Base-by-base conservation (phyloP, 2,888 invertebrate species). In the Cerastis leucographa region DNA sequence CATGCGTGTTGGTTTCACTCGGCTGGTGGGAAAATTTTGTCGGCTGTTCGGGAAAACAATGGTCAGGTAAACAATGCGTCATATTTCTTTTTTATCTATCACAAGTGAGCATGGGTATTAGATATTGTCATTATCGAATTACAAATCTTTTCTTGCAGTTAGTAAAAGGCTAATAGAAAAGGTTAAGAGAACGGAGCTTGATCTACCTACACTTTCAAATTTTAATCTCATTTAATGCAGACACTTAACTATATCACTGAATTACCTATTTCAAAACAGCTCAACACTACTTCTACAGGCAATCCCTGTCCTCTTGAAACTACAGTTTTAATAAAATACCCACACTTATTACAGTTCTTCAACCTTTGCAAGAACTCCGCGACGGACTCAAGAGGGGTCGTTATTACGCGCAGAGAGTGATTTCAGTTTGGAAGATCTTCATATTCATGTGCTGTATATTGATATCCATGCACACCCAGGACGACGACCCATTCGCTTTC, bases 21-120 rank as follows among this genome's bases (percentile, higher is more conserved):
- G 98, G 98, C 40, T 99, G 98, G 98, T 99, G 98, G 98, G 98
- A 98, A 92, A 99, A 98, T 93, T 99, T 97, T 92, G 97, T 98
- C 9, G 97, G 97, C 40, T 87, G 90, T 56, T 88, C 90, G 1
- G 93, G 93, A 74, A 93, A 88, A 74, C 85, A 93, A 74, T 91
- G 92, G 64, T 91, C 94, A 89, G 90, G 96, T 95, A 90, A 84
- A 80, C 25, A 68, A 78, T 70, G 64, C 5, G 22, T 62, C 19
- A 6, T 35, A 35, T 46, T 17, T 66, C 62, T 62, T 35, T 40
- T 62, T 72, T 17, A 64, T 54, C 42, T 74, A 19, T 42, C 14
- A n/a, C 44, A 25, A 66, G 44, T 69, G 40, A 29, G 22, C n/a
- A 42, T 51, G 22, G 25, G 40, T 59, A 66, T 49, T 64, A 29